A percentile compares a stretch with the other conserved stretches of the same genome.
Evolutionary conservation across 1,140 invertebrate genomes (phyloP).

Genomic region (Geopemphigus sp.): DNA sequence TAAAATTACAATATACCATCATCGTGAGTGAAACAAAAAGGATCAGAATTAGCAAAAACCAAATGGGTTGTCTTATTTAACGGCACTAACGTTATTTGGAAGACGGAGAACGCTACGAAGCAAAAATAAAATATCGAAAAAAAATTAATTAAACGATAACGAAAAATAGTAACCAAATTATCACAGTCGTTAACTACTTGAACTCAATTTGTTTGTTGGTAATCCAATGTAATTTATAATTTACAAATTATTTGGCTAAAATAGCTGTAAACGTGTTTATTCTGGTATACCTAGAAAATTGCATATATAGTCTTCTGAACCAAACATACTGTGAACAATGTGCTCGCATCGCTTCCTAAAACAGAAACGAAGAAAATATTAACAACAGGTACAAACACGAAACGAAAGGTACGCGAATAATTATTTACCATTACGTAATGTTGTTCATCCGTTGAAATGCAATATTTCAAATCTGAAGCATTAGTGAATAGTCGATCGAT

Average conservation of each 20-base stretch:
- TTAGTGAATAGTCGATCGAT: constrained; percentile 78
- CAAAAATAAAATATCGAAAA: too few relatives aligned
- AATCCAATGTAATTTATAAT: constrained; percentile 61
- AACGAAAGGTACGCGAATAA: not conserved
- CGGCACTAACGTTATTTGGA: not conserved
- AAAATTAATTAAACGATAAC: not conserved
- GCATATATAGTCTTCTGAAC: constrained; percentile 86
- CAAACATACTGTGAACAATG: constrained; percentile 88
- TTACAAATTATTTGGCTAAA: constrained; percentile 61
- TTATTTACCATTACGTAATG: constrained; percentile 53
- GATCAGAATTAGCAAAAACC: not conserved
- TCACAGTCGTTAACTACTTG: constrained; percentile 33
- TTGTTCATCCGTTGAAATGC: constrained; percentile 58
- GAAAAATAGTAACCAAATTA: constrained; percentile 18
- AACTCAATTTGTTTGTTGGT: not conserved
- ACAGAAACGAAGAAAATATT: not conserved
- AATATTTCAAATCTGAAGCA: constrained; percentile 71
- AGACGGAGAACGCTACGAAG: not conserved
- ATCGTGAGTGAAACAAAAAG: not conserved
- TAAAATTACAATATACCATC: too few relatives aligned
- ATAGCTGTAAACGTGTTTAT: constrained; percentile 80
- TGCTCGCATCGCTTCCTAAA: constrained; percentile 71
- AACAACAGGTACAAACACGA: too few relatives aligned
- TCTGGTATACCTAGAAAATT: constrained; percentile 86
- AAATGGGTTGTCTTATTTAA: not conserved